Conservation (phyloP, 92 coral and sea anemone genomes). For the Meandrina meandrites region DNA sequence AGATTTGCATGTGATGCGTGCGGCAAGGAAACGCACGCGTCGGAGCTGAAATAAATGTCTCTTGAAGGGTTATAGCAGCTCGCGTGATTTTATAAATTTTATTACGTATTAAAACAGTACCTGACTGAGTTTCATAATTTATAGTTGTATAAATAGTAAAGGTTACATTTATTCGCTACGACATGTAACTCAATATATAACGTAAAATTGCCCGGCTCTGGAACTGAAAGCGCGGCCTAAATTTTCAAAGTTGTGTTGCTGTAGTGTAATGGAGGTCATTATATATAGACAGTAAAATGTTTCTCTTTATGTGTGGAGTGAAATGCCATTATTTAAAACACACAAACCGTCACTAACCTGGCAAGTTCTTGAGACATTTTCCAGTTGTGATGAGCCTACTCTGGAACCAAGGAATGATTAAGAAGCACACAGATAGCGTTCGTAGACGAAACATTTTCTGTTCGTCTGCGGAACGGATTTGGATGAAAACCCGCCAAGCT, state of each 20-base stretch:
- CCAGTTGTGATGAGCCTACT: neutral
- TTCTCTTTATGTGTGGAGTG: neutral
- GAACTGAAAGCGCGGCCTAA: neutral
- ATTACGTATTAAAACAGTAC: neutral
- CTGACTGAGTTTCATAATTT: neutral
- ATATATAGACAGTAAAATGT: neutral
- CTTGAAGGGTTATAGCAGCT: neutral
- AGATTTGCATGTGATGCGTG: neutral
- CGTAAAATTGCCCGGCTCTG: neutral
- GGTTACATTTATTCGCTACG: neutral
- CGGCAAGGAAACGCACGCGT: neutral
- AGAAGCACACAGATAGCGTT: neutral
- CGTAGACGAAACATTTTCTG: neutral
- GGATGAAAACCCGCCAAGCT: neutral
- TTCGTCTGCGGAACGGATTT: neutral
- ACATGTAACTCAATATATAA: neutral
- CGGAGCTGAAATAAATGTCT: neutral
- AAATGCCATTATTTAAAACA: neutral
- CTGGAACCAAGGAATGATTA: neutral
- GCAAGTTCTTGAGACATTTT: slow-evolving; percentile 26
- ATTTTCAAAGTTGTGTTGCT: neutral
- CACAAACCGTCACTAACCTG: slow-evolving; percentile 2
- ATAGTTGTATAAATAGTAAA: neutral
- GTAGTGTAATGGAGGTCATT: neutral
- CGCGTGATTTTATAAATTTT: slow-evolving; percentile 8